Percentiles rank a stretch among this genome's conserved stretches.
Conservation (phyloP, 2,797 vertebrate genomes). For the Coreius guichenoti region DNA sequence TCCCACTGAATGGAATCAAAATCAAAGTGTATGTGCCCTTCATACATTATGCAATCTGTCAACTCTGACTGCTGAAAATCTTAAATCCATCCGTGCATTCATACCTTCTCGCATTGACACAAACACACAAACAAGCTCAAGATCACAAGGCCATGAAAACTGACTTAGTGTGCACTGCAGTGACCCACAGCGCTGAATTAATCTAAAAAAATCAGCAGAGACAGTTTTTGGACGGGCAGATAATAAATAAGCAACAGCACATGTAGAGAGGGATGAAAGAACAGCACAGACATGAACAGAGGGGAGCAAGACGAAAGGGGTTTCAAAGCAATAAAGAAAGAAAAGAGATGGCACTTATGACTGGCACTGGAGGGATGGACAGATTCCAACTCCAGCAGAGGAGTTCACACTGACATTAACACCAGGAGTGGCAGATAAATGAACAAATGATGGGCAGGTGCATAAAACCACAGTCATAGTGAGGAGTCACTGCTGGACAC, state of each 20-base stretch:
- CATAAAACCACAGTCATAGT: constrained; percentile 2
- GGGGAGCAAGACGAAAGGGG: not conserved
- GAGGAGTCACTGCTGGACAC: constrained; percentile 11
- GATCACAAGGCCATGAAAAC: not conserved
- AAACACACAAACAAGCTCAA: constrained; percentile 15
- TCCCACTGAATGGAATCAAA: not conserved
- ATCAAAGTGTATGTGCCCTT: not conserved
- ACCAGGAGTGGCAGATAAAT: constrained; percentile 31
- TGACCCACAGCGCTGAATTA: not conserved
- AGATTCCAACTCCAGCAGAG: not conserved
- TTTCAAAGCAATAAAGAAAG: constrained; percentile 22
- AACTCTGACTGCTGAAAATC: not conserved
- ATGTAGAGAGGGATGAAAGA: constrained; percentile 24
- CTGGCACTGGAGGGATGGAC: not conserved
- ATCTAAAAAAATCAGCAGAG: constrained; percentile 8
- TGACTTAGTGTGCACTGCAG: not conserved
- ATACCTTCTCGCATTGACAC: constrained; percentile 13
- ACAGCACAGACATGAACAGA: constrained; percentile 8
- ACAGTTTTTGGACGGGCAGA: constrained; percentile 13
- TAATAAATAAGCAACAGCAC: constrained; percentile 6
- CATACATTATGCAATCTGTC: not conserved
- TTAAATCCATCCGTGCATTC: constrained; percentile 20
- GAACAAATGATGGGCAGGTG: constrained; percentile 24
- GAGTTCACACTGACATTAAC: constrained; percentile 12
- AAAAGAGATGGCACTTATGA: constrained; percentile 20